phyloP scores from a whole-genome alignment of 2,888 invertebrate genomes.

The Pyralis farinalis region DNA sequence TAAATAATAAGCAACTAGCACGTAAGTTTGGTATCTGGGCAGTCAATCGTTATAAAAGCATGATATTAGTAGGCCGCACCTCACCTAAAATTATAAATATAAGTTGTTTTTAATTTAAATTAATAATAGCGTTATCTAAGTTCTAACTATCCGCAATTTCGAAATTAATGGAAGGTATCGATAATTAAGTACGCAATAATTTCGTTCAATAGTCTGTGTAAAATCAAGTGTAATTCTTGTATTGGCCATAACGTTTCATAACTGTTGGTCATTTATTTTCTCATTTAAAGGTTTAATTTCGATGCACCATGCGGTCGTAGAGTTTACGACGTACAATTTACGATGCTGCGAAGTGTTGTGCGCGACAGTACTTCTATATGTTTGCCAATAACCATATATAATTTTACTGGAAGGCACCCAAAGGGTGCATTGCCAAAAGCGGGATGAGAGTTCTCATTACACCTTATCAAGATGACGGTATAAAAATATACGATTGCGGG shows the following conservation, averaged over 20 bases:
- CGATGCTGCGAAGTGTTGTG: slow-evolving; percentile 45
- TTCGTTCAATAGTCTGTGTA: slow-evolving; percentile 42
- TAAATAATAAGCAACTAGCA: too few relatives aligned
- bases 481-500: not conserved
- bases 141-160: too few relatives aligned
- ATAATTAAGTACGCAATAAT: slow-evolving; percentile 24
- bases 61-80: too few relatives aligned
- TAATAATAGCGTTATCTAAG: too few relatives aligned
- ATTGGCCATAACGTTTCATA: slow-evolving; percentile 48
- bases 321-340: slow-evolving; percentile 50
- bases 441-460: slow-evolving; percentile 27
- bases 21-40: too few relatives aligned
- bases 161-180: too few relatives aligned
- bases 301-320: slow-evolving; percentile 35
- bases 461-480: slow-evolving; percentile 16
- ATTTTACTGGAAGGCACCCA: slow-evolving; percentile 41
- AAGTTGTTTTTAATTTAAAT: too few relatives aligned
- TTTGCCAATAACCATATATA: slow-evolving; percentile 40
- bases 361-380: slow-evolving; percentile 40
- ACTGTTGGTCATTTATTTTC: slow-evolving; percentile 54
- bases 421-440: slow-evolving; percentile 31
- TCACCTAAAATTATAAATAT: too few relatives aligned
- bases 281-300: slow-evolving; percentile 65
- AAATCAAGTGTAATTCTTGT: slow-evolving; percentile 48
- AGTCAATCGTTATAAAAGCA: too few relatives aligned